Evolutionary conservation across 2,797 vertebrate genomes (phyloP).

Genomic region (Gambelia wislizenii): DNA sequence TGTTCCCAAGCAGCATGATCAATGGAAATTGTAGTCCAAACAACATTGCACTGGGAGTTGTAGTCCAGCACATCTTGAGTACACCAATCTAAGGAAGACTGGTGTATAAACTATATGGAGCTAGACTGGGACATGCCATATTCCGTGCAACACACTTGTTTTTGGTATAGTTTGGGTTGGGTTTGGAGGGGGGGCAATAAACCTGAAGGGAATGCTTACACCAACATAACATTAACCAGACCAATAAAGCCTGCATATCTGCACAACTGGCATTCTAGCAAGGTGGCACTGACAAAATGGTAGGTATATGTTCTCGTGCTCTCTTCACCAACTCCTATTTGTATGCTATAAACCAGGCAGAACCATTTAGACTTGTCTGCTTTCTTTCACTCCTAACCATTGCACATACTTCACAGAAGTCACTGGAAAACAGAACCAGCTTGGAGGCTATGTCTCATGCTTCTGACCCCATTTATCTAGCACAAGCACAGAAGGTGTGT

Average conservation of each 20-base stretch:
- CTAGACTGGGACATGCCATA: neutral
- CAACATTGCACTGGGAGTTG: too few species aligned
- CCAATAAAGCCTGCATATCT: too few species aligned
- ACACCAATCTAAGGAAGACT: too few species aligned
- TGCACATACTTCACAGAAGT: neutral
- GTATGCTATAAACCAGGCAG: neutral
- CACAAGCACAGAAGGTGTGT: neutral
- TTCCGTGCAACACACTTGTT: neutral
- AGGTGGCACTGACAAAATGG: neutral
- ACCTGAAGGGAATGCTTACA: neutral
- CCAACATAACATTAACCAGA: neutral
- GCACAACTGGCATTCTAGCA: neutral
- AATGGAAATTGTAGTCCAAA: too few species aligned
- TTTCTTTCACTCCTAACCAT: neutral
- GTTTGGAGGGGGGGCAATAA: too few species aligned
- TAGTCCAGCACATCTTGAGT: too few species aligned
- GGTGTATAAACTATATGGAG: neutral
- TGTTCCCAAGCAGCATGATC: too few species aligned
- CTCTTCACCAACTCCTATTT: too few species aligned
- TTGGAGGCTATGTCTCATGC: neutral
- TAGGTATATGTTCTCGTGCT: neutral
- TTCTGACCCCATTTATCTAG: neutral
- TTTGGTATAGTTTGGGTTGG: too few species aligned
- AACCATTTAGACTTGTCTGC: neutral
- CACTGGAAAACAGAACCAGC: neutral